Evolutionary conservation across 2,888 invertebrate species (phyloP).

Genomic region (Lymantria dispar): DNA sequence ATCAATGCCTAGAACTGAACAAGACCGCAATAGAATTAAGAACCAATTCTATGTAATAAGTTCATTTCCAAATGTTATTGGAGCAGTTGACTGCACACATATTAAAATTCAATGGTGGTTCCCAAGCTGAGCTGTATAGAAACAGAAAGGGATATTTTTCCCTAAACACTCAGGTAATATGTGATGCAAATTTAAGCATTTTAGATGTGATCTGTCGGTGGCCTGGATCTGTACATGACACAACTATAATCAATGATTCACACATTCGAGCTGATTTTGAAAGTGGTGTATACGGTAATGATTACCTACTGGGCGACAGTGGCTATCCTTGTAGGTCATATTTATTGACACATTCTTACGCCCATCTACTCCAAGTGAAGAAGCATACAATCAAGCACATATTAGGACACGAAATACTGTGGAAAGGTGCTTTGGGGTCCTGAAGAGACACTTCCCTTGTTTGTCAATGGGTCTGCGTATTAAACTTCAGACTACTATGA

Average conservation of each 20-base stretch:
- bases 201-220: slow-evolving; percentile 6
- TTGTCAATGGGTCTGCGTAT: too few relatives aligned
- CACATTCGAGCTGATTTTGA: slow-evolving; percentile 6
- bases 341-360: slow-evolving; percentile 3
- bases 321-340: slow-evolving; percentile 7
- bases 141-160: neutral
- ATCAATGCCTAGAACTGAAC: too few relatives aligned
- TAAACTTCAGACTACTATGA: too few relatives aligned
- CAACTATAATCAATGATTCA: slow-evolving; percentile 9
- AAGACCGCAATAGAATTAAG: neutral
- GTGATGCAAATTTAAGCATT: neutral
- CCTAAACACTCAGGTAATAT: too few relatives aligned
- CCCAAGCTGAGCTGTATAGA: neutral
- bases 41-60: neutral
- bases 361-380: too few relatives aligned
- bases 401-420: too few relatives aligned
- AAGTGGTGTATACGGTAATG: slow-evolving; percentile 1
- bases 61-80: slow-evolving; percentile 1
- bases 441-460: too few relatives aligned
- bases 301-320: slow-evolving; percentile 7
- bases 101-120: neutral
- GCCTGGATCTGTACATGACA: slow-evolving; percentile 13
- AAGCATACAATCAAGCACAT: too few relatives aligned
- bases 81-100: slow-evolving; percentile 1
- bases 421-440: too few relatives aligned